These are phyloP conservation scores for Agrilus cyanescens DNA, from an alignment of 2,888 invertebrate genomes.

Conservation along the genomic window DNA sequence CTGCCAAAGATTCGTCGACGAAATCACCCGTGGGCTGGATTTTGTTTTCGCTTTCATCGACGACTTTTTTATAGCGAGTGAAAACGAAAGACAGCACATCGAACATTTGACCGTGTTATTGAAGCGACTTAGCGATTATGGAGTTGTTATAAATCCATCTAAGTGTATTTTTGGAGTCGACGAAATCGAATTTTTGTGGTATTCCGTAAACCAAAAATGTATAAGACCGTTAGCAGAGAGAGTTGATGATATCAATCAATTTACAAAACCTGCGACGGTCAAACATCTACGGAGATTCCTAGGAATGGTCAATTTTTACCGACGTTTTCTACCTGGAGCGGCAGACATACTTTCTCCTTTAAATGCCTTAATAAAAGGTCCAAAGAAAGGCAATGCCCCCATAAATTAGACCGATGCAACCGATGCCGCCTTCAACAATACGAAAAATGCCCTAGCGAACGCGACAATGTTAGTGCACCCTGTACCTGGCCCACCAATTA, in stretches of 20 bases:
- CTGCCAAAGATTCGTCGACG: no score
- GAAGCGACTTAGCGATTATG: background rate
- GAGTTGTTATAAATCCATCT: background rate
- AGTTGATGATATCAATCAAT: background rate
- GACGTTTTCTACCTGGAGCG: background rate
- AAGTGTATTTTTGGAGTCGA: background rate
- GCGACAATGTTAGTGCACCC: slow-evolving; percentile 22
- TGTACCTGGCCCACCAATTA: background rate
- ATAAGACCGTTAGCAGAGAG: background rate
- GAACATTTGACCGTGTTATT: background rate
- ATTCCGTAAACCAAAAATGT: background rate
- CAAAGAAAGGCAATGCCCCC: slow-evolving; percentile 8
- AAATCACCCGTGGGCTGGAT: no score
- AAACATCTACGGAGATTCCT: background rate
- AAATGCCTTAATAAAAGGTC: background rate
- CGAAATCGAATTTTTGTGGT: background rate
- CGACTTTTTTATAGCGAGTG: no score
- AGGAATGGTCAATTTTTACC: background rate
- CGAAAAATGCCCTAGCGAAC: slow-evolving; percentile 20
- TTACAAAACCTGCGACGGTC: background rate
- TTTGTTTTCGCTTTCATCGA: no score
- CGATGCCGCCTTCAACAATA: slow-evolving; percentile 18
- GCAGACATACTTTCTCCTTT: background rate
- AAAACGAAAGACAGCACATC: no score
- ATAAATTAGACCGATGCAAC: slow-evolving; percentile 14